Percentiles rank a stretch among this genome's conserved stretches.
Evolutionary conservation across 2,797 vertebrate species (phyloP).

Genomic region (Anolis apletophallus): DNA sequence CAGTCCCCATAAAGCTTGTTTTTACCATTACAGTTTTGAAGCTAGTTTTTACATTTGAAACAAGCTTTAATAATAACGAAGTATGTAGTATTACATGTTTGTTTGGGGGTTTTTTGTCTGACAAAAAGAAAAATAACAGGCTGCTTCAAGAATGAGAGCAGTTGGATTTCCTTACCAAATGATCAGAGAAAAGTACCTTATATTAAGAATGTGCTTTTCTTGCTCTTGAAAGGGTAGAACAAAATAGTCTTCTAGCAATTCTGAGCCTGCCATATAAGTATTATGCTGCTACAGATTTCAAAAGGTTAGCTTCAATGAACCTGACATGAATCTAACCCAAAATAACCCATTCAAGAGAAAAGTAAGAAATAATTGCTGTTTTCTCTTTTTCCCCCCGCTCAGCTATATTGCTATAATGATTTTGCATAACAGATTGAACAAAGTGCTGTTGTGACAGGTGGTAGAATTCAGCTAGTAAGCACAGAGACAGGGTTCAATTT

Average conservation of each 20-base stretch:
- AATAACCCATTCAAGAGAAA: slow-evolving; percentile 96
- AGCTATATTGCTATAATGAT: slow-evolving; percentile 95
- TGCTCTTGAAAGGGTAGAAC: slow-evolving; percentile 74
- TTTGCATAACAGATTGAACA: slow-evolving; percentile 98
- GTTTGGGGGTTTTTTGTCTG: slow-evolving; percentile 44
- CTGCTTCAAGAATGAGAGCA: slow-evolving; percentile 61
- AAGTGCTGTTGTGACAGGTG: slow-evolving; percentile 99
- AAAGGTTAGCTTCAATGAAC: slow-evolving; percentile 90
- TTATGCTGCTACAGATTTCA: slow-evolving; percentile 83
- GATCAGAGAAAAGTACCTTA: slow-evolving; percentile 70
- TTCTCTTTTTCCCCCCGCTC: slow-evolving; percentile 87
- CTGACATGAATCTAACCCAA: slow-evolving; percentile 96
- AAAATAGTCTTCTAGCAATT: slow-evolving; percentile 70
- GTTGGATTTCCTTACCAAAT: slow-evolving; percentile 49
- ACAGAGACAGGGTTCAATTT: slow-evolving; percentile 99
- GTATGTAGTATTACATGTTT: slow-evolving; percentile 47
- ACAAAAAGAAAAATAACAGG: slow-evolving; percentile 53
- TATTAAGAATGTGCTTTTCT: slow-evolving; percentile 60
- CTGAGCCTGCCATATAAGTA: slow-evolving; percentile 78
- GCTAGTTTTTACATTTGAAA: slow-evolving; percentile 24
- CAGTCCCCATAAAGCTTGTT: neutral
- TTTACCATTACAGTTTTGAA: slow-evolving; percentile 43
- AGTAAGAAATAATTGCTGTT: slow-evolving; percentile 99
- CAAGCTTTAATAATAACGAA: slow-evolving; percentile 57
- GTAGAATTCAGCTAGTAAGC: slow-evolving; percentile 97